Base-by-base conservation (phyloP, 2,888 invertebrate genomes). In the Xanthia icteritia region DNA sequence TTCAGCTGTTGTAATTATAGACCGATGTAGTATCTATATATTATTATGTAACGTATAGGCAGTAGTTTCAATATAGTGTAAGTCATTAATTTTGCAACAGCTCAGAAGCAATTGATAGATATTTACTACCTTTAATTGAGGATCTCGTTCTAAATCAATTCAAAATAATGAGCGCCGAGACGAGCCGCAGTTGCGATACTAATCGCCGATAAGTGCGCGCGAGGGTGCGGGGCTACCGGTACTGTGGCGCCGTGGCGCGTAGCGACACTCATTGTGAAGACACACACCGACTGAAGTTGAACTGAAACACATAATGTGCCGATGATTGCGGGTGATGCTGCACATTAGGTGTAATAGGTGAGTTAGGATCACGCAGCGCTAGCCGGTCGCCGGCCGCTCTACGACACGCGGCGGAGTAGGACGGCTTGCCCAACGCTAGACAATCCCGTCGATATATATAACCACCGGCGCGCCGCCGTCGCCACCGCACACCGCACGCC, bases 91-190 rank as follows among this genome's bases (percentile, higher is more conserved):
- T 45, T 13, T 48, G 31, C 45, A 61, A 75, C 61, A n/a, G 20
- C 13, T 48, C n/a, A 27, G 23, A 48, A 56, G 60, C 45, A 56
- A 79, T 83, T 48, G 27, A 56, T 39, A 64, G 36, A 48, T 72
- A 84, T 84, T 84, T 36, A 84, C 54, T 76, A 27, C 56, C 60
- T 65, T 27, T 84, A 70, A 84, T 80, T 76, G 67, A 56, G 45
- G 76, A 65, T 63, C 61, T 65, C 11, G 76, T 42, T 80, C 42
- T 80, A 72, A 76, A 83, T 72, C 48, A 45, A 84, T 83, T 73
- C 36, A 51, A 51, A 58, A 66, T 81, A 76, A 84, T 81, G 72
- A 54, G 56, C 45, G 6, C 2, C 56, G 51, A 51, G 45, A 51
- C 27, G 45, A 48, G 36, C 39, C 27, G 45, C 39, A 27, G 45